Percentiles rank a stretch among this genome's conserved stretches.
Conservation (phyloP, 2,113 vertebrate genomes). For the Serinus canaria region DNA sequence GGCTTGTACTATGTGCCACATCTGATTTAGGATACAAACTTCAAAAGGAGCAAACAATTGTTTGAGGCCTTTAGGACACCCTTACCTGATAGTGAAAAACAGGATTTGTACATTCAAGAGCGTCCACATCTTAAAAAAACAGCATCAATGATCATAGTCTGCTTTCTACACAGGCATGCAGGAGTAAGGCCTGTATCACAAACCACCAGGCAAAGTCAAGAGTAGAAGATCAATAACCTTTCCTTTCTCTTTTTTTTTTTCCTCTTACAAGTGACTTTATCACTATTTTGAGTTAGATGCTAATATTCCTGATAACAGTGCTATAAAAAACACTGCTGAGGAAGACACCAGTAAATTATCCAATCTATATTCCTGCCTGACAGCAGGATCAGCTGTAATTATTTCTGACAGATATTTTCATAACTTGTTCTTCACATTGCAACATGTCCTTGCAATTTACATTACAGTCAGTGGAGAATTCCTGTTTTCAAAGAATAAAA, state of each 20-base stretch:
- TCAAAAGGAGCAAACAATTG: background rate
- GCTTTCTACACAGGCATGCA: background rate
- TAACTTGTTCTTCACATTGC: background rate
- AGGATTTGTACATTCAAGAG: background rate
- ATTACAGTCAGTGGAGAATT: background rate
- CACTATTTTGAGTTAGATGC: background rate
- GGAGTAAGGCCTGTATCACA: background rate
- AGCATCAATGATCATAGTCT: background rate
- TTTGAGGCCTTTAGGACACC: background rate
- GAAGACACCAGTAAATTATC: background rate
- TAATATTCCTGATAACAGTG: background rate
- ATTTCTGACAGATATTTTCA: conserved; percentile 17
- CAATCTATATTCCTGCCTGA: background rate
- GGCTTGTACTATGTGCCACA: background rate
- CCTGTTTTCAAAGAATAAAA: background rate
- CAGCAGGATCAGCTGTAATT: background rate
- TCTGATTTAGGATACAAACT: background rate
- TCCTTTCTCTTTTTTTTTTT: background rate
- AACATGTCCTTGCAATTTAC: conserved; percentile 7
- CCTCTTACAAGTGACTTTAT: background rate
- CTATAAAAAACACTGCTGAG: background rate
- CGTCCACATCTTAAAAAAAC: background rate
- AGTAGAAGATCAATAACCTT: background rate
- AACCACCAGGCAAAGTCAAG: background rate
- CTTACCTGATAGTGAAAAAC: background rate